Evolutionary conservation across 2,113 vertebrate species (phyloP), one percentile per base, ranked within the genome.

Genomic region (Ranitomeya imitator): DNA sequence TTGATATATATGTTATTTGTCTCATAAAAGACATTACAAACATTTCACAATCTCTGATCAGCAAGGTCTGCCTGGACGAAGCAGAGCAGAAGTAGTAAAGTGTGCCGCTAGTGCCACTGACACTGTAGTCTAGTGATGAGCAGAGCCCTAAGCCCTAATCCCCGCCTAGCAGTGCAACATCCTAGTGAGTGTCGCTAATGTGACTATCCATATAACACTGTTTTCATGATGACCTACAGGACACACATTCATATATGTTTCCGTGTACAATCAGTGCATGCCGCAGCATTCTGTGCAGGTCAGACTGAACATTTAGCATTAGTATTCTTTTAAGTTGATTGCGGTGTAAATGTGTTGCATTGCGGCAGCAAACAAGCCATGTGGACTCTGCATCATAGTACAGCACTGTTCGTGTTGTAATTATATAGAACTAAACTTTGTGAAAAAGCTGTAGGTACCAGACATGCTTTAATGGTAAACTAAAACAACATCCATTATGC

Each of bases 331-430:
- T 80, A 31, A 23, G 55, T 23, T 15, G 19, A 51, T 37, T 81
- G 81, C 61, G 4, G 60, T 83, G 60, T 82, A 45, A 82, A 45
- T 82, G 81, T 83, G 60, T 61, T 6, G 80, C 55, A 23, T 63
- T 61, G 19, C 18, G 10, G 81, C 81, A 54, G 63, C 45, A 15
- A 67, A 54, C 14, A 85, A 37, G 79, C 78, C 77, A 15, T 26
- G 52, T 55, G 77, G 52, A 79, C 77, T 57, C 19, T 79, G 78
- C n/a, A 18, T 60, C 26, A 31, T 26, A 80, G 9, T 15, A 15
- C 26, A 45, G 71, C 26, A n/a, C 6, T 73, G 15, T 26, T 54
- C 11, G 13, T 54, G 8, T 54, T n/a, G 18, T 31, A 21, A 54
- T 77, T 54, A 78, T 54, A 52, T 78, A 78, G 74, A 11, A 78